A percentile compares a stretch with the other conserved stretches of the same genome.
phyloP scores from a whole-genome alignment of 2,797 vertebrate species.

The Eidolon dupreanum region DNA sequence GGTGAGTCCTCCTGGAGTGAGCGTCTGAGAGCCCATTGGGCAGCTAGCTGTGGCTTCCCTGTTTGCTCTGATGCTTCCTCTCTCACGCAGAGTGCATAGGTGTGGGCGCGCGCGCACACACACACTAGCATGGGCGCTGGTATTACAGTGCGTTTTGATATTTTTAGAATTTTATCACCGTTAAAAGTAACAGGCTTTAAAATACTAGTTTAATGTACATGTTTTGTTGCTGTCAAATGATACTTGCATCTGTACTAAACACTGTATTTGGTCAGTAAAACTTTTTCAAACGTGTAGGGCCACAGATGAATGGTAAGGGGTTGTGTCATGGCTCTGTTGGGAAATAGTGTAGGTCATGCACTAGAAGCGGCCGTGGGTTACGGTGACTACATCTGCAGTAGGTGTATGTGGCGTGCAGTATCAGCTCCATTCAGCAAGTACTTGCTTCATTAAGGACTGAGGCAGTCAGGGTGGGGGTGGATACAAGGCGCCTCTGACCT shows the following conservation, averaged over 20 bases:
- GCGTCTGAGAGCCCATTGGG: neutral
- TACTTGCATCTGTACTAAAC: neutral
- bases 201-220: neutral
- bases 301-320: neutral
- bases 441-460: neutral
- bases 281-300: neutral
- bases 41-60: neutral
- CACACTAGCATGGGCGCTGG: neutral
- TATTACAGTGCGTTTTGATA: neutral
- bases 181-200: neutral
- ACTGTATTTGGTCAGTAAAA: conserved; percentile 16
- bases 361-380: neutral
- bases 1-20: neutral
- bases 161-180: neutral
- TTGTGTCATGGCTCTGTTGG: neutral
- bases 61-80: neutral
- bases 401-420: neutral
- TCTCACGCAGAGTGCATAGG: neutral
- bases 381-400: neutral
- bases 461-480: neutral
- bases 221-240: neutral
- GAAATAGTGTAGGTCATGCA: neutral
- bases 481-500: no score
- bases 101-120: fast-evolving
- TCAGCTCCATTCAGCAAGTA: neutral